phyloP scores from a whole-genome alignment of 2,113 vertebrate genomes.

The Melanostigma gelatinosum region DNA sequence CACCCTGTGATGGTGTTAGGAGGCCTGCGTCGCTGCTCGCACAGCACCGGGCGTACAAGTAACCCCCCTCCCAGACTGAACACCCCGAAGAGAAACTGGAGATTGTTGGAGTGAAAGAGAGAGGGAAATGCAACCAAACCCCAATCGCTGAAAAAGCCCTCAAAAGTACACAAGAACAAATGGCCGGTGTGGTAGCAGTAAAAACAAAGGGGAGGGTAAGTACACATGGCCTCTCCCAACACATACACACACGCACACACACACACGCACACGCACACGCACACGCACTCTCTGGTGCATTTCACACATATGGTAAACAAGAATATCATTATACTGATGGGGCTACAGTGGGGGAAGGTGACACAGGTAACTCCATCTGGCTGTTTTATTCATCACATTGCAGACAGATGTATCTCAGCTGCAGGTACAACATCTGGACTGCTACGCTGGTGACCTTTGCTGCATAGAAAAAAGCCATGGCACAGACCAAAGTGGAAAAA shows the following conservation, averaged over 20 bases:
- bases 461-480: neutral
- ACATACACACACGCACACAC: conserved; percentile 41
- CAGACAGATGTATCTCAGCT: conserved; percentile 64
- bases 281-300: conserved; percentile 70
- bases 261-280: neutral
- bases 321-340: conserved; percentile 65
- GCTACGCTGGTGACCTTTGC: neutral
- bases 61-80: conserved; percentile 36
- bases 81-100: conserved; percentile 47
- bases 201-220: conserved; percentile 76
- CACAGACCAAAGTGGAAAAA: conserved; percentile 12
- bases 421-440: conserved; percentile 60
- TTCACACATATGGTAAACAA: conserved; percentile 77
- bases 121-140: conserved; percentile 56
- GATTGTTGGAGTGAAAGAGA: conserved; percentile 21
- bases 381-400: conserved; percentile 56
- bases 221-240: conserved; percentile 71
- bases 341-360: conserved; percentile 29
- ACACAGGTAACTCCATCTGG: conserved; percentile 69
- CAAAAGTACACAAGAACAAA: conserved; percentile 72
- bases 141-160: conserved; percentile 54
- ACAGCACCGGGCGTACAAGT: conserved; percentile 50
- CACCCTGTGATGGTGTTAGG: conserved; percentile 77
- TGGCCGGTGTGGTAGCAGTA: conserved; percentile 70
- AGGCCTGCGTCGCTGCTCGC: conserved; percentile 50